Conservation (phyloP, 2,888 invertebrate species). For the Desoria tigrina region DNA sequence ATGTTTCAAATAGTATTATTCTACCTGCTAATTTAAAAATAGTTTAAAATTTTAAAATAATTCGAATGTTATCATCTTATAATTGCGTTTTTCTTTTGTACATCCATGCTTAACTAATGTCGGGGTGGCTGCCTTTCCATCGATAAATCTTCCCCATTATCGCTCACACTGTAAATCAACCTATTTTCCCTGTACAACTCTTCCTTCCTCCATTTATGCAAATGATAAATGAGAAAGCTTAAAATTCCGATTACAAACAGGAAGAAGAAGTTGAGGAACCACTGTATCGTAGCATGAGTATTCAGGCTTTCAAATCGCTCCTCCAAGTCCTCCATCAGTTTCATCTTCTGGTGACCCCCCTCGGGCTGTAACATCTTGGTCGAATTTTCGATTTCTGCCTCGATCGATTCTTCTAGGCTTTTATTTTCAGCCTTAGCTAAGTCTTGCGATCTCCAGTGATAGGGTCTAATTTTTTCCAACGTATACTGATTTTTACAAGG, state of each 20-base stretch:
- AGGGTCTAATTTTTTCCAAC: conserved; percentile 31
- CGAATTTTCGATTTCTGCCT: too few species aligned
- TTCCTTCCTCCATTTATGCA: conserved; percentile 28
- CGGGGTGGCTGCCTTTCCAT: conserved; percentile 1
- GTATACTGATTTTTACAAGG: conserved; percentile 13
- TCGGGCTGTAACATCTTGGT: too few species aligned
- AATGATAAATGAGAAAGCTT: conserved; percentile 14
- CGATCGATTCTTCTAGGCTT: too few species aligned
- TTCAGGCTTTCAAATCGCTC: background rate
- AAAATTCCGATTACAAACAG: conserved; percentile 12
- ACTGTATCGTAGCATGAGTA: conserved; percentile 5
- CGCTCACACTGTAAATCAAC: conserved; percentile 25
- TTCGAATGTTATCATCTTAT: too few species aligned
- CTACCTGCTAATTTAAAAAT: too few species aligned
- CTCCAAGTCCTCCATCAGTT: background rate
- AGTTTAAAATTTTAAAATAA: too few species aligned
- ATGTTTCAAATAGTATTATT: too few species aligned
- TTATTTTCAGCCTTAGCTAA: background rate
- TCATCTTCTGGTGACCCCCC: background rate
- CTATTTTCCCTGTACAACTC: conserved; percentile 28
- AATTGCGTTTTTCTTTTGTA: too few species aligned
- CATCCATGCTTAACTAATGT: too few species aligned
- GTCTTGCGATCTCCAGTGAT: conserved; percentile 33
- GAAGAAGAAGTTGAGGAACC: conserved; percentile 22
- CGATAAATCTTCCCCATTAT: background rate